phyloP scores from a whole-genome alignment of 2,113 vertebrate species.

The Emydura subglobosa region DNA sequence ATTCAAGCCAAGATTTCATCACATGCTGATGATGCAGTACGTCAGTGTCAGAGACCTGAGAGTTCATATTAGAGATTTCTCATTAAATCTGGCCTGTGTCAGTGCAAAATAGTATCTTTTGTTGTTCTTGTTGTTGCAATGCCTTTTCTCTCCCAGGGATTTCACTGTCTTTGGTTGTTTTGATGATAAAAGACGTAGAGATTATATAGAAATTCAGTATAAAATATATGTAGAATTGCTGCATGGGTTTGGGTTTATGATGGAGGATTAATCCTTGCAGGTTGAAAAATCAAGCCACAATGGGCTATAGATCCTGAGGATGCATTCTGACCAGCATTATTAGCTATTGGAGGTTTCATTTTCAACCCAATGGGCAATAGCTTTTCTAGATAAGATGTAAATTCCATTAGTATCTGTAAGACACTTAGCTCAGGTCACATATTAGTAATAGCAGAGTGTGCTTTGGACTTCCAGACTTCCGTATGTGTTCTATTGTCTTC shows the following conservation, averaged over 20 bases:
- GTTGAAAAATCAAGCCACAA: background rate
- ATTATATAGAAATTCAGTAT: accelerated
- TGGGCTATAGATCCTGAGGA: background rate
- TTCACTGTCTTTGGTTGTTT: background rate
- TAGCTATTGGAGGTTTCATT: background rate
- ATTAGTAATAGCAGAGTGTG: accelerated
- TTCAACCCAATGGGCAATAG: background rate
- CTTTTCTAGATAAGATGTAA: background rate
- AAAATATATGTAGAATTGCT: background rate
- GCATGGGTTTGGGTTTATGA: accelerated
- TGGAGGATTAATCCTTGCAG: accelerated
- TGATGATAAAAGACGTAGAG: background rate
- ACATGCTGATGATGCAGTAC: background rate
- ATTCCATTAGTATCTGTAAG: background rate
- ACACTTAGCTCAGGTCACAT: background rate
- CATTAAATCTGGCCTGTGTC: background rate
- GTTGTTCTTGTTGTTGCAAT: slow-evolving; percentile 20
- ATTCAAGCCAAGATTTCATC: slow-evolving; percentile 18
- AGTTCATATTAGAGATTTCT: background rate
- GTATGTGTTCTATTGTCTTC: background rate
- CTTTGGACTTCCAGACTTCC: background rate
- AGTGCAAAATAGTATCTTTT: background rate
- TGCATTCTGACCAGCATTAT: background rate
- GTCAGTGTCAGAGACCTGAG: slow-evolving; percentile 23
- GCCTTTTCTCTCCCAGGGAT: background rate